These are phyloP conservation scores for Xenops minutus DNA, from an alignment of 2,797 vertebrate species.

Conservation along the genomic window DNA sequence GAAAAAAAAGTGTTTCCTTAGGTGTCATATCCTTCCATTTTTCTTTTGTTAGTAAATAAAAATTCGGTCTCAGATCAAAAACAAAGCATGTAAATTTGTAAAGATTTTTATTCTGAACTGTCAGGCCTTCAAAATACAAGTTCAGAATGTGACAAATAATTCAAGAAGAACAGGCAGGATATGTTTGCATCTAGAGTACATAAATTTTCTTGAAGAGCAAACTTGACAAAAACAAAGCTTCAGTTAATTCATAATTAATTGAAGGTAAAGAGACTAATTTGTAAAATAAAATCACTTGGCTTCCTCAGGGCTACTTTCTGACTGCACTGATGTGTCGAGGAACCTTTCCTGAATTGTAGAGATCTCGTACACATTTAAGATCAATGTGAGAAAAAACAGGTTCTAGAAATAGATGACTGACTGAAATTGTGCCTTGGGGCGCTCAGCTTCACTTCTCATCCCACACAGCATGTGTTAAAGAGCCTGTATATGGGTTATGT, in stretches of 20 bases:
- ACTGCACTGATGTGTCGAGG: background rate
- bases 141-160: background rate
- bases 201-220: background rate
- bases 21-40: background rate
- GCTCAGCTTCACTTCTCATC: background rate
- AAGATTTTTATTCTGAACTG: background rate
- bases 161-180: background rate
- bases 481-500: background rate
- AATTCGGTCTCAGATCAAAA: background rate
- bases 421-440: background rate
- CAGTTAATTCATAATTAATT: background rate
- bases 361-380: background rate
- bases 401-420: background rate
- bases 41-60: background rate
- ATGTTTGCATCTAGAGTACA: background rate
- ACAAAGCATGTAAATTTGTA: background rate
- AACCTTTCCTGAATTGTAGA: background rate
- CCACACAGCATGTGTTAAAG: background rate
- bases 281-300: background rate
- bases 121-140: background rate
- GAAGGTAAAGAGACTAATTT: background rate
- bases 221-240: background rate
- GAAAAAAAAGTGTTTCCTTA: background rate
- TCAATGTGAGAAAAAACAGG: background rate
- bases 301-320: accelerated